Percentiles rank a stretch among this genome's conserved stretches.
Conservation (phyloP, 2,888 invertebrate genomes). For the Deilephila porcellus region DNA sequence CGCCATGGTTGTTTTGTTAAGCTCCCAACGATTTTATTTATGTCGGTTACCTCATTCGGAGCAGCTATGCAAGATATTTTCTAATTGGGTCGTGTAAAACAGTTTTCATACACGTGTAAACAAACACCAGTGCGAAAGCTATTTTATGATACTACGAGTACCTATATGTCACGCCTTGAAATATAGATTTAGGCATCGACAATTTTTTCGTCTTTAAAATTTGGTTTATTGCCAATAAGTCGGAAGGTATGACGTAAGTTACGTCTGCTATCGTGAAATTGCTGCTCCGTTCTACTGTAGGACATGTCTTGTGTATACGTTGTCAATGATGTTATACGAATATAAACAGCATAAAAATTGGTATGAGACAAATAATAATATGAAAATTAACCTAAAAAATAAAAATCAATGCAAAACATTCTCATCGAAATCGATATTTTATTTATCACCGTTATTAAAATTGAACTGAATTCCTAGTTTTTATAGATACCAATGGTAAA, state of each 20-base stretch:
- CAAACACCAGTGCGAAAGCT: conserved; percentile 12
- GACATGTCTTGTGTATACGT: neutral
- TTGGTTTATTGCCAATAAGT: conserved; percentile 24
- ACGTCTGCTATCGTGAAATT: conserved; percentile 19
- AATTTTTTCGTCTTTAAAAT: conserved; percentile 8
- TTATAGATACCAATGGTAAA: neutral
- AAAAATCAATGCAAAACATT: too few relatives aligned
- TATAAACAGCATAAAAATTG: too few relatives aligned
- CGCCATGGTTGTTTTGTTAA: neutral
- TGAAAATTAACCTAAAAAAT: too few relatives aligned
- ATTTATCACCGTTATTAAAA: neutral
- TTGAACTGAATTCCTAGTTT: neutral
- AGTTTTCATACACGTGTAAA: conserved; percentile 13
- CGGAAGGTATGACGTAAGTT: conserved; percentile 8
- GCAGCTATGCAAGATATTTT: conserved; percentile 15
- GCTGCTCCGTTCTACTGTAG: conserved; percentile 3
- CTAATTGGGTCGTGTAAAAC: conserved; percentile 23
- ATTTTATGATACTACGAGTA: conserved; percentile 9
- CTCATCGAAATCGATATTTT: neutral
- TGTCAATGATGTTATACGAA: too few relatives aligned
- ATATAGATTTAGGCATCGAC: conserved; percentile 12
- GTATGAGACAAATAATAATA: too few relatives aligned
- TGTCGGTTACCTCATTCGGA: conserved; percentile 22
- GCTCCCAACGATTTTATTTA: conserved; percentile 5
- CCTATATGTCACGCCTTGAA: conserved; percentile 20